A percentile compares a stretch with the other conserved stretches of the same genome.
Evolutionary conservation across 2,888 invertebrate species (phyloP).

Genomic region (Tipula unca): DNA sequence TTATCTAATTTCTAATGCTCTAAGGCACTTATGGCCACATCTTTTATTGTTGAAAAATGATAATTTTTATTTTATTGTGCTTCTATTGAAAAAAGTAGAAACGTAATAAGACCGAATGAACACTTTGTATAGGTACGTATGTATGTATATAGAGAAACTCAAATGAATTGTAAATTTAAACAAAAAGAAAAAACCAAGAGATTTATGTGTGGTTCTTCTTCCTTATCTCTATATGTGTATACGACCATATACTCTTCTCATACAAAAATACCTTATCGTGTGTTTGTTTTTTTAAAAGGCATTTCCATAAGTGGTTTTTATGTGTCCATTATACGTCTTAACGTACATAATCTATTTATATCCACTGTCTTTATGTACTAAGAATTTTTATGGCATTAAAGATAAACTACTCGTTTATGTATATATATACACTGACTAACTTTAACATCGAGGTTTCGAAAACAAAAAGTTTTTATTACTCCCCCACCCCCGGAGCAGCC

Average conservation of each 20-base stretch:
- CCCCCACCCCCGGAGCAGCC: background rate
- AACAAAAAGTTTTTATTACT: background rate
- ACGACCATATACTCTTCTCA: background rate
- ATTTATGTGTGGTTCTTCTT: constrained; percentile 8
- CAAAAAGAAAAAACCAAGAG: background rate
- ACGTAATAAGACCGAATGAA: background rate
- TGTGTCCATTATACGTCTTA: constrained; percentile 1
- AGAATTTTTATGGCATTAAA: background rate
- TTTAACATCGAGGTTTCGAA: background rate
- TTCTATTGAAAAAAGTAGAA: background rate
- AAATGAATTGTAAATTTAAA: constrained; percentile 14
- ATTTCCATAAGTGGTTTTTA: constrained; percentile 14
- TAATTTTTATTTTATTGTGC: background rate
- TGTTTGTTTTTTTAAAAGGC: background rate
- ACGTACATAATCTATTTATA: background rate
- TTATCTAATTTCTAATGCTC: constrained; percentile 1
- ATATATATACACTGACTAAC: background rate
- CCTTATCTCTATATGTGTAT: background rate
- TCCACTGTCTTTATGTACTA: background rate
- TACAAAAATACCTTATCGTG: background rate
- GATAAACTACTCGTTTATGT: background rate
- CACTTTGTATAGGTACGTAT: background rate
- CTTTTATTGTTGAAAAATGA: constrained; percentile 14
- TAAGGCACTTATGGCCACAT: background rate
- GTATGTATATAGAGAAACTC: background rate